A percentile compares a stretch with the other conserved stretches of the same genome.
These are phyloP conservation scores for Falco berigora DNA, from an alignment of 2,797 vertebrate genomes.

Conservation along the genomic window DNA sequence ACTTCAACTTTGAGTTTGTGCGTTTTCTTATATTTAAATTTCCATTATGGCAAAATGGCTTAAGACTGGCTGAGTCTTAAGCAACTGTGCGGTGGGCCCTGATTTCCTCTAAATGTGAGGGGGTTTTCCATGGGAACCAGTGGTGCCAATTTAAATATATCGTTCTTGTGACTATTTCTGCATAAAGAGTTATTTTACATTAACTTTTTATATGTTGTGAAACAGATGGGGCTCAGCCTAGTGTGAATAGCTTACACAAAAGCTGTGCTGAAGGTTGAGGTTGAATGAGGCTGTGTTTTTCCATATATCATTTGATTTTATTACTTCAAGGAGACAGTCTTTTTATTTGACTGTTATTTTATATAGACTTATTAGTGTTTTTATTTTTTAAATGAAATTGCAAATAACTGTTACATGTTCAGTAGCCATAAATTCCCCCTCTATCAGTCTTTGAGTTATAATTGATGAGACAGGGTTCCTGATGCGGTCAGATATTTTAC, in stretches of 20 bases:
- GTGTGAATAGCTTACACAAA: neutral
- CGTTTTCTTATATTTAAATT: neutral
- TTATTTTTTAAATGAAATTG: neutral
- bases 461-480: neutral
- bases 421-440: neutral
- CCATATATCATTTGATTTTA: neutral
- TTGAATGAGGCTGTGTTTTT: neutral
- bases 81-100: neutral
- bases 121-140: neutral
- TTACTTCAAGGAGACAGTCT: neutral
- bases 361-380: neutral
- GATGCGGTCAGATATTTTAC: neutral
- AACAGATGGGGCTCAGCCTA: neutral
- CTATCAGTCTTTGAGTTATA: neutral
- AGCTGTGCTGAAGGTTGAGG: neutral
- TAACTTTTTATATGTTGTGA: neutral
- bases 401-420: neutral
- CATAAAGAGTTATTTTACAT: neutral
- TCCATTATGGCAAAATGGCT: neutral
- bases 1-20: neutral
- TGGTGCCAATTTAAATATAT: neutral
- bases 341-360: conserved; percentile 16
- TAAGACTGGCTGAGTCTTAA: neutral
- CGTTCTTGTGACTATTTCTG: neutral
- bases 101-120: neutral